phyloP scores from a whole-genome alignment of 2,888 invertebrate genomes.

The Xanthia togata region DNA sequence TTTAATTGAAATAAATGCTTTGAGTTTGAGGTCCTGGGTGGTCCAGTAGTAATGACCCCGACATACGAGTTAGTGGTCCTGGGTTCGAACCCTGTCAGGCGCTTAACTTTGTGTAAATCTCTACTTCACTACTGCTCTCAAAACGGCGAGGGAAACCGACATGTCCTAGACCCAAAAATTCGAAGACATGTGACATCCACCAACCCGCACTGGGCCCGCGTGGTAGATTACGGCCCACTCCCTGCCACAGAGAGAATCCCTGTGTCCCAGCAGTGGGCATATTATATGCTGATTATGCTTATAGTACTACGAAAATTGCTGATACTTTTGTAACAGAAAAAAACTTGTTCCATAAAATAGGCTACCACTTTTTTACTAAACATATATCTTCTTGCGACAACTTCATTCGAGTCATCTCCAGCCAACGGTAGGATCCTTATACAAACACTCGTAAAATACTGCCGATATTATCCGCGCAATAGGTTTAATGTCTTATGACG shows the following conservation, averaged over 20 bases:
- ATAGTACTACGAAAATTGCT: background rate
- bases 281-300: no score
- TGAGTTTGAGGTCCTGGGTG: no score
- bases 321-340: background rate
- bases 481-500: constrained; percentile 82
- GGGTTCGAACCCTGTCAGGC: background rate
- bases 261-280: no score
- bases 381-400: constrained; percentile 15
- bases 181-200: background rate
- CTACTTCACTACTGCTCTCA: no score
- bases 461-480: constrained; percentile 82
- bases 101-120: no score
- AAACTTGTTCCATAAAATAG: background rate
- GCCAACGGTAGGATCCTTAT: constrained; percentile 68
- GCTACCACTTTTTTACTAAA: background rate
- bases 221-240: background rate
- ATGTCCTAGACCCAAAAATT: no score
- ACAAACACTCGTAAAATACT: constrained; percentile 82
- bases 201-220: background rate
- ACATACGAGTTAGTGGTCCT: background rate
- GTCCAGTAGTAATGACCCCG: no score
- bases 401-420: constrained; percentile 46
- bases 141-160: no score
- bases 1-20: no score
- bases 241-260: no score